Evolutionary conservation across 2,888 invertebrate genomes (phyloP).

Genomic region (Sicus ferrugineus): DNA sequence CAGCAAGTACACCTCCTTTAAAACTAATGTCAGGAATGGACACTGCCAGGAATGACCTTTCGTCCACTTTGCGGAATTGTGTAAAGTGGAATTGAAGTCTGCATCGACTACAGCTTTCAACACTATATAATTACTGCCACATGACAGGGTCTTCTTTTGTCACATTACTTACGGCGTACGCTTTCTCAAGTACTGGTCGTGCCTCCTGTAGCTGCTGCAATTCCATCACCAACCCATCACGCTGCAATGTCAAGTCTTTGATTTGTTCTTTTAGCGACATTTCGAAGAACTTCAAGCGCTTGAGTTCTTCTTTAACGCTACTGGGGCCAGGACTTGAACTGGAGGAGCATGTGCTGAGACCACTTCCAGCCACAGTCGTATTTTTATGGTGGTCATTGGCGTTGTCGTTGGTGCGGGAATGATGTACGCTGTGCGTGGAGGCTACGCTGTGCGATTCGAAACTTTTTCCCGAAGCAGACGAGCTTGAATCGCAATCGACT

Average conservation of each 20-base stretch:
- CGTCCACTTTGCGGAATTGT: no score
- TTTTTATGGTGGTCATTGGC: slow-evolving; percentile 31
- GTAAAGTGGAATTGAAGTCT: no score
- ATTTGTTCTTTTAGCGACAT: slow-evolving; percentile 63
- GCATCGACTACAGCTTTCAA: no score
- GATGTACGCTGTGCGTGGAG: slow-evolving; percentile 55
- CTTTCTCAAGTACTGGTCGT: slow-evolving; percentile 63
- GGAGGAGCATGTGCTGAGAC: slow-evolving; percentile 42
- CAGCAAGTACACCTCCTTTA: no score
- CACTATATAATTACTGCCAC: no score
- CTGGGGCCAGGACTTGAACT: slow-evolving; percentile 53
- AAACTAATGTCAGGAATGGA: no score
- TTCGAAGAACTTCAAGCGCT: slow-evolving; percentile 62
- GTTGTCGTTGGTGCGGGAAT: slow-evolving; percentile 27
- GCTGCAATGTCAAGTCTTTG: slow-evolving; percentile 60
- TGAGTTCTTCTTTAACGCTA: slow-evolving; percentile 60
- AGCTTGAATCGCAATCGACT: slow-evolving; percentile 60
- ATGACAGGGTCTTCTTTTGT: no score
- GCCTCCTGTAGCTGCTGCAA: slow-evolving; percentile 64
- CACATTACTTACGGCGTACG: slow-evolving; percentile 60
- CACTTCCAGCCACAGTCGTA: slow-evolving; percentile 46
- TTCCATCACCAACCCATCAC: slow-evolving; percentile 65
- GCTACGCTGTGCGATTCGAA: slow-evolving; percentile 60
- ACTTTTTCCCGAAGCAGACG: slow-evolving; percentile 62
- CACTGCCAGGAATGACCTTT: no score